Evolutionary conservation across 2,113 vertebrate species (phyloP), one percentile per base, ranked within the genome.

Genomic region (Mesembrinibis cayennensis): DNA sequence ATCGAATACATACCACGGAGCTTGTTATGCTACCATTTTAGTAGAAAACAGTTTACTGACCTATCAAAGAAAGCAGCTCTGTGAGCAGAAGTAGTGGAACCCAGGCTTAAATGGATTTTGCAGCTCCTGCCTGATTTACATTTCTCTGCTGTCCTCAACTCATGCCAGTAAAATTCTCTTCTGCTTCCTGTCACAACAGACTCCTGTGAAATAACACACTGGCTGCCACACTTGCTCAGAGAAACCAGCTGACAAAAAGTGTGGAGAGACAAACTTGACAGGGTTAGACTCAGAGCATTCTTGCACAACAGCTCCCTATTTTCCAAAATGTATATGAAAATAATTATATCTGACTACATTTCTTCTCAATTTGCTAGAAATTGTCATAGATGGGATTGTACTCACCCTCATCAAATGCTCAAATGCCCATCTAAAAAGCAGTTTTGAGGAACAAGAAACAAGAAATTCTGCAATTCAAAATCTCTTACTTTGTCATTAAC

Each of bases 1-100:
- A 29, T 0, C 8, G 12, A 72, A 44, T 8, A n/a, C 27, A 27
- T 9, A 50, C 20, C 3, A 2, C 1, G 2, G n/a, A 66, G 38
- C 22, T 61, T 65, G 36, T 74, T 36, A 42, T 6, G 6, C 40
- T 87, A 45, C 32, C n/a, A 18, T 50, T 53, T 85, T 45, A 45
- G 58, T 2, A 59, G 53, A 73, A 38, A 72, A 50, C 9, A 42
- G 25, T 52, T 84, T 80, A 52, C 42, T 56, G 50, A 9, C 55
- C 45, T 32, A 4, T 16, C 40, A 71, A 67, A 91, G 38, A 20
- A 93, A 89, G 42, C 19, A 85, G 42, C 53, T 71, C 58, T 47
- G 34, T 30, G 42, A 89, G 36, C 32, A 50, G 67, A 6, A 40
- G 29, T 36, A 58, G 17, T 3, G 15, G 36, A 86, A 82, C 10